Conservation (phyloP, 2,797 vertebrate species). For the Pampus argenteus region DNA sequence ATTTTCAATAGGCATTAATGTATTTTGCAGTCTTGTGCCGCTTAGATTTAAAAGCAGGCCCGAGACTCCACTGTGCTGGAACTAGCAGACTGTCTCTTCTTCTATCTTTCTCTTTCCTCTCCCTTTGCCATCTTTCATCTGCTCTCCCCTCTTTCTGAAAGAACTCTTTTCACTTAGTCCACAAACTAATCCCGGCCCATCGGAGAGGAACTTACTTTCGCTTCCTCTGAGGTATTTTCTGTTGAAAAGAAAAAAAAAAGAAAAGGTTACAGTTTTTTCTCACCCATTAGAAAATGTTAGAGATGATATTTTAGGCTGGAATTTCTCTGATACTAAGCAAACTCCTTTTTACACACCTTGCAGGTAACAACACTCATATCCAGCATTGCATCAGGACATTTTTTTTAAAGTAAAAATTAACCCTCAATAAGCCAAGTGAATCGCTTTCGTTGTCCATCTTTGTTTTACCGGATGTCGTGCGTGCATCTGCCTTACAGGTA, state of each 20-base stretch:
- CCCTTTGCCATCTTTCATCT: constrained; percentile 31
- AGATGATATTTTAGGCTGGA: too few species aligned
- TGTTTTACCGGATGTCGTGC: too few species aligned
- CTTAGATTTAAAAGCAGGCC: constrained; percentile 60
- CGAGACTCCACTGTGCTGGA: constrained; percentile 47
- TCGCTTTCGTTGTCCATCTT: too few species aligned
- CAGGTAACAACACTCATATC: too few species aligned
- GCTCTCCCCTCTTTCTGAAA: constrained; percentile 5
- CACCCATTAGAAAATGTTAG: not conserved
- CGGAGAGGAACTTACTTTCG: constrained; percentile 9
- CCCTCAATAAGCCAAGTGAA: too few species aligned
- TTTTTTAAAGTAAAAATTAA: too few species aligned
- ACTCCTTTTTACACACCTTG: too few species aligned
- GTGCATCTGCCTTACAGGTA: too few species aligned
- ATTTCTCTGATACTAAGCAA: too few species aligned
- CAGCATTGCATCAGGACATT: too few species aligned
- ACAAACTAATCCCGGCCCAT: constrained; percentile 35
- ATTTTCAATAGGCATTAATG: constrained; percentile 75
- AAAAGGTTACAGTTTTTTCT: not conserved
- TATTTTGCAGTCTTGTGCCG: constrained; percentile 61
- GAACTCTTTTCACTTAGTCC: constrained; percentile 12
- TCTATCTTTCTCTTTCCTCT: constrained; percentile 38
- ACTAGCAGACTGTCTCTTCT: constrained; percentile 39
- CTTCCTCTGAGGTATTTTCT: not conserved
- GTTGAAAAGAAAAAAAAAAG: not conserved